phyloP scores from a whole-genome alignment of 2,113 vertebrate genomes.

The Chaetops frenatus region DNA sequence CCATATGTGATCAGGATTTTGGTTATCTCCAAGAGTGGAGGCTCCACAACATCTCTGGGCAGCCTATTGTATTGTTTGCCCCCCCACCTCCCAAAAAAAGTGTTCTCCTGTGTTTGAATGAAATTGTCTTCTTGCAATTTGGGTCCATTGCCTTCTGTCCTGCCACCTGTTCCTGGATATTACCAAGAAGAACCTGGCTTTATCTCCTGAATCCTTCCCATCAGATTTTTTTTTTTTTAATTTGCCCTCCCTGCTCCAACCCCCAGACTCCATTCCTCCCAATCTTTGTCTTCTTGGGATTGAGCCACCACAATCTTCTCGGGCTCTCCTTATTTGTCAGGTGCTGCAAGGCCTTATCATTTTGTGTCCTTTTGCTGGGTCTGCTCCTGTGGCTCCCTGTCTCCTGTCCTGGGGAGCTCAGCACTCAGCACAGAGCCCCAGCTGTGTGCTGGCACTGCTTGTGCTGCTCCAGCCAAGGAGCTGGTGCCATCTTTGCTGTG shows the following conservation, averaged over 20 bases:
- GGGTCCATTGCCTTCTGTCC: neutral
- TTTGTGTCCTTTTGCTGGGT: neutral
- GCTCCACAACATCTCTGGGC: neutral
- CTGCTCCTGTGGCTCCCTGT: neutral
- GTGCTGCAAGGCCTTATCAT: neutral
- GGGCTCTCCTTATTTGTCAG: neutral
- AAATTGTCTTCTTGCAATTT: neutral
- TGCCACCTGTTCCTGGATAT: neutral
- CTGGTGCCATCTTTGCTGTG: neutral
- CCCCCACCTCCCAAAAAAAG: neutral
- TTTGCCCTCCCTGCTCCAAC: fast-evolving
- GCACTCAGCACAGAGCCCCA: neutral
- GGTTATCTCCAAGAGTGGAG: neutral
- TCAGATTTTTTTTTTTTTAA: neutral
- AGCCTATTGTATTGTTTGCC: neutral
- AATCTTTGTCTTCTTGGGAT: neutral
- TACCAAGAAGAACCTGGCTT: neutral
- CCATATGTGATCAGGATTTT: neutral
- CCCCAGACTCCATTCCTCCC: fast-evolving
- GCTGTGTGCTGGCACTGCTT: neutral
- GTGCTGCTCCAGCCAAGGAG: neutral
- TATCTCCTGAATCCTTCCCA: neutral
- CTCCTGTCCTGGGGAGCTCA: neutral
- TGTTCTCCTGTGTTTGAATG: neutral
- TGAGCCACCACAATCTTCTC: neutral